Base-by-base conservation (phyloP, 2,888 invertebrate genomes). In the Drosophila kambysellisi region DNA sequence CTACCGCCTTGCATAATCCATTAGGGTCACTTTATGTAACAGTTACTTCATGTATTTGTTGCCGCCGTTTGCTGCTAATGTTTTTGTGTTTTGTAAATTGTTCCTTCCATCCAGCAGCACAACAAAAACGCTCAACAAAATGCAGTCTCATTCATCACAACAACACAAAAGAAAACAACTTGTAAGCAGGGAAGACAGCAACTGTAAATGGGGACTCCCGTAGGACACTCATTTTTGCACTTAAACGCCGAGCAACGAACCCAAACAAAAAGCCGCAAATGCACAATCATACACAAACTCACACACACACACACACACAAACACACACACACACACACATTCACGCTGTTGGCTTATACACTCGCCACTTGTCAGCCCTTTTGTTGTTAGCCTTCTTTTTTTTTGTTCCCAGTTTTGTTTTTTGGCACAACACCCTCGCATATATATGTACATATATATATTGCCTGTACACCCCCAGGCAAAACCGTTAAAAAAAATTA, bases 61-160 rank as follows among this genome's bases (percentile, higher is more conserved):
- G 20, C 37, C 46, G 67, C 52, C 57, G 63, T 65, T 66, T 63
- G 65, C 52, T 71, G 75, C 76, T 85, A 79, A 81, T 83, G 88
- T 74, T 76, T 56, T n/a, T 74, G 72, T 88, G 84, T 88, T 78
- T 78, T 82, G 81, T 88, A 87, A 83, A 77, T 88, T 83, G 78
- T 83, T 68, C 20, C 37, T 54, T 29, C 68, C 68, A 61, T 69
- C 65, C 79, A 25, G 25, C 25, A 75, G 70, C 20, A 81, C 81
- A 78, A 57, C 48, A 84, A 79, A 83, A 83, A 81, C 81, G 72
- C 81, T 74, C 84, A 67, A 62, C 77, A 81, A 81, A 89, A 76
- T 81, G 89, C 90, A 90, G 76, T 81, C 86, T 89, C 89, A 90
- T 89, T 89, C 90, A 89, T 89, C 89, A 89, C 78, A 83, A 83